Evolutionary conservation across 2,888 invertebrate species (phyloP).

Genomic region (Glyphotaelius pellucidus): DNA sequence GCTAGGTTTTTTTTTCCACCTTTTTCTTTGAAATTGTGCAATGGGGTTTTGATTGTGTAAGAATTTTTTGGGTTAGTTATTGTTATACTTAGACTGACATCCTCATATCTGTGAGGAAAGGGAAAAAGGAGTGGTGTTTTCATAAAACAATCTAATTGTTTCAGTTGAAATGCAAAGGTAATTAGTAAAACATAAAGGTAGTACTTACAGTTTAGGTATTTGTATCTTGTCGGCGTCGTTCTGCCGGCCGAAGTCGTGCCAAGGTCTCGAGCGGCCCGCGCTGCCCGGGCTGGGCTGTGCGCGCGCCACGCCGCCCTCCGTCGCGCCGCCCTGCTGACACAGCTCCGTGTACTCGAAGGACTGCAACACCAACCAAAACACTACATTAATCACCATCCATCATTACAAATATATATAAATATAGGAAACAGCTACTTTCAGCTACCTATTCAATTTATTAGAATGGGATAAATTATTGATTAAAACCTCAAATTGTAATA

Average conservation of each 20-base stretch:
- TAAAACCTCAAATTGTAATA: no score
- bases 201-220: conserved; percentile 97
- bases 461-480: no score
- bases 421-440: neutral
- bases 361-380: conserved; percentile 75
- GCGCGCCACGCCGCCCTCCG: conserved; percentile 79
- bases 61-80: no score
- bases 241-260: conserved; percentile 96
- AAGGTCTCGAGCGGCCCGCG: conserved; percentile 88
- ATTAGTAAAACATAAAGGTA: neutral
- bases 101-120: neutral
- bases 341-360: conserved; percentile 96
- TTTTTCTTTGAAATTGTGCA: neutral
- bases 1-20: neutral
- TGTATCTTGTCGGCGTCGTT: conserved; percentile 97
- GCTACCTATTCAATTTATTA: no score
- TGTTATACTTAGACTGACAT: no score
- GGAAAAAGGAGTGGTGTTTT: neutral
- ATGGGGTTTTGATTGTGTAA: neutral
- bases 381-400: neutral
- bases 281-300: conserved; percentile 80
- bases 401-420: neutral
- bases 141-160: neutral
- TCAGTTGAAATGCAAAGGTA: neutral
- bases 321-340: conserved; percentile 82